A percentile compares a stretch with the other conserved stretches of the same genome.
Conservation (phyloP, 1,140 invertebrate species). For the Drosophila busckii region DNA sequence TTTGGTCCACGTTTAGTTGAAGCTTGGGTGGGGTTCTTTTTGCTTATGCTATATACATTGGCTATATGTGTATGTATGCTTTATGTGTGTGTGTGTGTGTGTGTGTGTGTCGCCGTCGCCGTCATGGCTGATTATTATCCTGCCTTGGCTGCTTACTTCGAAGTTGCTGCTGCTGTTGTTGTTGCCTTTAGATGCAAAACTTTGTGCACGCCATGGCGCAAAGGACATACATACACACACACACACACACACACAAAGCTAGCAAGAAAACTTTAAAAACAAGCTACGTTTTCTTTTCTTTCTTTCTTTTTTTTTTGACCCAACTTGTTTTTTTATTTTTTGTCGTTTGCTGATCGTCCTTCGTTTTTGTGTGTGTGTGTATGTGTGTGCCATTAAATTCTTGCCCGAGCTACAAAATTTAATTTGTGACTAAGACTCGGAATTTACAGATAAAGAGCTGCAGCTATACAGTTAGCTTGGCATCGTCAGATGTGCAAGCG, state of each 20-base stretch:
- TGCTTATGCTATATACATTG: no score
- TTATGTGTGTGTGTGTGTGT: no score
- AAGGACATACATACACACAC: no score
- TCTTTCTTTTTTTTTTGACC: constrained; percentile 8
- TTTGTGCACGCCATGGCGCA: constrained; percentile 18
- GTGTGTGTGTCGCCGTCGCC: constrained; percentile 13
- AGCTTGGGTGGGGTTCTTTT: no score
- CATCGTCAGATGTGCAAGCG: background rate
- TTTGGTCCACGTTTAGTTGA: background rate
- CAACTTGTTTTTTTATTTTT: background rate
- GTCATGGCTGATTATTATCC: constrained; percentile 30
- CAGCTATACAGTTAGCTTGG: background rate
- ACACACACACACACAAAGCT: background rate
- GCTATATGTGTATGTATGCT: no score
- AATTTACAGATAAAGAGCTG: background rate
- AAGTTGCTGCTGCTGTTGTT: background rate
- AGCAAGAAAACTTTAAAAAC: constrained; percentile 38
- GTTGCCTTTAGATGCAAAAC: constrained; percentile 33
- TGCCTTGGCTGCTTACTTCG: background rate
- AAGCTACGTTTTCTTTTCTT: no score
- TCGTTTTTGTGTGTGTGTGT: constrained; percentile 5
- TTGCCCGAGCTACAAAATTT: constrained; percentile 48
- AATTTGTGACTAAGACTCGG: constrained; percentile 58
- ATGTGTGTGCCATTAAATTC: constrained; percentile 67
- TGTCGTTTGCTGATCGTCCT: background rate